Conservation (phyloP, 2,797 vertebrate species). For the Tiaroga cobitis region DNA sequence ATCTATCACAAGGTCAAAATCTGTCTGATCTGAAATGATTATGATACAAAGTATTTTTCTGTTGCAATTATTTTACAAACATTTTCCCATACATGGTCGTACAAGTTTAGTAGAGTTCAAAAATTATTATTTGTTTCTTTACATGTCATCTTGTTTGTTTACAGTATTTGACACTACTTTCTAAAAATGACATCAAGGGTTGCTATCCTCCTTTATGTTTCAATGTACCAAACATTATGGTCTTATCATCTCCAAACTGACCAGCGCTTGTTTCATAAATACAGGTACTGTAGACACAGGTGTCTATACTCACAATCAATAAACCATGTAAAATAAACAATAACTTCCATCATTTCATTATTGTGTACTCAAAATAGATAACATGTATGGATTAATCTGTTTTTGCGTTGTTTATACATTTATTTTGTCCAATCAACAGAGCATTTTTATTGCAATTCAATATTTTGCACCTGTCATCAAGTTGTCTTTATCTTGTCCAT, state of each 20-base stretch:
- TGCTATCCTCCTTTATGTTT: conserved; percentile 10
- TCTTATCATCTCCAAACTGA: conserved; percentile 25
- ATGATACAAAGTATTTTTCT: neutral
- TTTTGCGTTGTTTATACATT: neutral
- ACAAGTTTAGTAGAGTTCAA: neutral
- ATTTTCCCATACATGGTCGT: neutral
- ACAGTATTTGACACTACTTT: neutral
- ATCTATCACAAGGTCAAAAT: too few species aligned
- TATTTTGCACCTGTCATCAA: conserved; percentile 9
- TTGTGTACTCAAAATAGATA: conserved; percentile 1
- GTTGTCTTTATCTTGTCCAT: neutral
- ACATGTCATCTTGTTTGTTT: neutral
- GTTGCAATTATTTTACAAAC: neutral
- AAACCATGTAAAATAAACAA: neutral
- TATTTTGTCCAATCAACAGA: conserved; percentile 14
- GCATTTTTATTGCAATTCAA: conserved; percentile 10
- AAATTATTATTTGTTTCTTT: neutral
- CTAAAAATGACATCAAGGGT: neutral
- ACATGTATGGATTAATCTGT: neutral
- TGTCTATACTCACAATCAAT: conserved; percentile 3
- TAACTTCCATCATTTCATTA: neutral
- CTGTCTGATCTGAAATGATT: neutral
- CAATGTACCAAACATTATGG: neutral
- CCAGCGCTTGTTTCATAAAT: neutral
- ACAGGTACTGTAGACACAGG: conserved; percentile 31